Percentiles rank a stretch among this genome's conserved stretches.
Conservation (phyloP, 2,888 invertebrate species). For the Aproaerema taeniolella region DNA sequence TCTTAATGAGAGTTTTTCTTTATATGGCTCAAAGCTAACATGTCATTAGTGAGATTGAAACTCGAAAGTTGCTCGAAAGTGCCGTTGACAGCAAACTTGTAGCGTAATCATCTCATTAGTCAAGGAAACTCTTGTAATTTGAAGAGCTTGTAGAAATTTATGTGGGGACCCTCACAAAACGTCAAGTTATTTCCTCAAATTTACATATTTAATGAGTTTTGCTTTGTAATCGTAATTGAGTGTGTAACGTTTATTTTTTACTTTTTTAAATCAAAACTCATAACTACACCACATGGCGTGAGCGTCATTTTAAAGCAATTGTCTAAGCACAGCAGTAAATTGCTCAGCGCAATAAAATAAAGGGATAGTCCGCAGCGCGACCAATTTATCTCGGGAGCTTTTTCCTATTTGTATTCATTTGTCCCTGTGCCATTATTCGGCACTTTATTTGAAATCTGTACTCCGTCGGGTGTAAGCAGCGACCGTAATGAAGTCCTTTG, state of each 20-base stretch:
- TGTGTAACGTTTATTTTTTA: too few relatives aligned
- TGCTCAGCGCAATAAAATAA: constrained; percentile 46
- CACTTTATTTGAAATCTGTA: constrained; percentile 49
- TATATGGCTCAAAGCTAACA: constrained; percentile 24
- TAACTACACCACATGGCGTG: constrained; percentile 9
- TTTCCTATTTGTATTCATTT: constrained; percentile 62
- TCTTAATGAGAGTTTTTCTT: too few relatives aligned
- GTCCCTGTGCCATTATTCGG: constrained; percentile 49
- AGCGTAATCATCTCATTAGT: constrained; percentile 10
- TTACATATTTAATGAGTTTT: not conserved
- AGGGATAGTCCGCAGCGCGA: constrained; percentile 36
- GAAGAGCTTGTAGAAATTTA: not conserved
- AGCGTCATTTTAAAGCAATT: constrained; percentile 15
- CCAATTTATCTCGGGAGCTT: constrained; percentile 48
- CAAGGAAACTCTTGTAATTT: not conserved
- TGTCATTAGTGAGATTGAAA: constrained; percentile 22
- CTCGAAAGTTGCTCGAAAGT: not conserved
- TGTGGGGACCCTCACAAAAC: not conserved
- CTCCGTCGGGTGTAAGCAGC: constrained; percentile 32
- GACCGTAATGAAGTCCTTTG: constrained; percentile 51
- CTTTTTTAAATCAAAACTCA: too few relatives aligned
- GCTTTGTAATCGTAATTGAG: constrained; percentile 9
- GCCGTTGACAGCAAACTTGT: constrained; percentile 8
- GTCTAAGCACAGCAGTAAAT: constrained; percentile 34
- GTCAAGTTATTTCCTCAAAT: not conserved